Evolutionary conservation across 2,113 vertebrate species (phyloP).

Genomic region (Leptocoma aspasia): DNA sequence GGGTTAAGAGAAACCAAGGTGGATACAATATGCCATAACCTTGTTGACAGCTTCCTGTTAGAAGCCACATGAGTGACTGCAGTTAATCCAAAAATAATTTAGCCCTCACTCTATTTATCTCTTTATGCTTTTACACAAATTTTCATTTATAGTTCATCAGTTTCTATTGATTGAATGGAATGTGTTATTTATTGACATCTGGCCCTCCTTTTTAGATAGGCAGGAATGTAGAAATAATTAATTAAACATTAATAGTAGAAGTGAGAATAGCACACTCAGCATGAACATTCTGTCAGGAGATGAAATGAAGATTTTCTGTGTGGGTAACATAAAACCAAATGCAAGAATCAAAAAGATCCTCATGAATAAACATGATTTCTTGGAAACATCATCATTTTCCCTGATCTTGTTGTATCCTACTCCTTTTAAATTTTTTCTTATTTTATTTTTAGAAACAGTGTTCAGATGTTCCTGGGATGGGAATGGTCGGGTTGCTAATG

Average conservation of each 20-base stretch:
- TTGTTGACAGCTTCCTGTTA: not conserved
- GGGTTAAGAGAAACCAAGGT: not conserved
- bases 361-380: not conserved
- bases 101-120: not conserved
- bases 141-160: not conserved
- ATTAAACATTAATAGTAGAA: not conserved
- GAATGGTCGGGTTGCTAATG: not conserved
- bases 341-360: not conserved
- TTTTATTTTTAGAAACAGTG: not conserved
- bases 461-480: not conserved
- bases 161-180: not conserved
- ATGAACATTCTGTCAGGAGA: not conserved
- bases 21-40: not conserved
- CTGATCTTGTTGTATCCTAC: not conserved
- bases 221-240: not conserved
- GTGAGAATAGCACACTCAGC: not conserved
- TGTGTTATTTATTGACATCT: not conserved
- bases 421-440: not conserved
- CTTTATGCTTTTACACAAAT: not conserved
- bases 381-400: not conserved
- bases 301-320: not conserved
- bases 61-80: not conserved
- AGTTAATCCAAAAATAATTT: not conserved
- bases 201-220: not conserved
- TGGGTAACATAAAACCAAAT: not conserved